phyloP scores from a whole-genome alignment of 2,888 invertebrate genomes.

The Euphydryas editha region DNA sequence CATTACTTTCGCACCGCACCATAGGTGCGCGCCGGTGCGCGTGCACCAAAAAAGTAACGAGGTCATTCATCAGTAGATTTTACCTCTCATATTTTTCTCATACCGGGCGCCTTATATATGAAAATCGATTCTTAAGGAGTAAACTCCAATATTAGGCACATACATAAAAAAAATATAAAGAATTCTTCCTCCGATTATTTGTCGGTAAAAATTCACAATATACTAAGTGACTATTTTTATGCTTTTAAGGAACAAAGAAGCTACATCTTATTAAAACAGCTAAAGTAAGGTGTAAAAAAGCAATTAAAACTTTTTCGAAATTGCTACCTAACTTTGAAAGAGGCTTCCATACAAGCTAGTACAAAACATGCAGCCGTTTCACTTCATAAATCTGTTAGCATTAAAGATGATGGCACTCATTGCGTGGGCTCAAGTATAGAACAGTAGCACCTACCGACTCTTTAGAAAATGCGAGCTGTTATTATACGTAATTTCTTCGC shows the following conservation, averaged over 20 bases:
- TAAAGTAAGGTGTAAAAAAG: constrained; percentile 6
- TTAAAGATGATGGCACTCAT: constrained; percentile 29
- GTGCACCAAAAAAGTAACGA: too few species aligned
- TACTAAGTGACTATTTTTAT: neutral
- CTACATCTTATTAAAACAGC: constrained; percentile 6
- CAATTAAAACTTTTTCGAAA: constrained; percentile 8
- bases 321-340: constrained; percentile 10
- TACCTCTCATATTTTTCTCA: too few species aligned
- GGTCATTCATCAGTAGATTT: too few species aligned
- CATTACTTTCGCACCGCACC: too few species aligned
- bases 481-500: constrained; percentile 17
- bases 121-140: too few species aligned
- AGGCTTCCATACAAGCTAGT: constrained; percentile 11
- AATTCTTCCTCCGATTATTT: too few species aligned
- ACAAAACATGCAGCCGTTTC: constrained; percentile 16
- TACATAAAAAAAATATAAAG: too few species aligned
- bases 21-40: too few species aligned
- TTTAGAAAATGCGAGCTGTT: constrained; percentile 16
- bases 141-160: too few species aligned
- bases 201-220: neutral
- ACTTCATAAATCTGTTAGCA: constrained; percentile 25
- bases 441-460: constrained; percentile 9
- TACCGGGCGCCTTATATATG: too few species aligned
- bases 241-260: constrained; percentile 11
- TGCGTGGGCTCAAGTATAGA: constrained; percentile 17